Evolutionary conservation across 2,113 vertebrate species (phyloP), one percentile per base, ranked within the genome.

Genomic region (Anoura caudifer): DNA sequence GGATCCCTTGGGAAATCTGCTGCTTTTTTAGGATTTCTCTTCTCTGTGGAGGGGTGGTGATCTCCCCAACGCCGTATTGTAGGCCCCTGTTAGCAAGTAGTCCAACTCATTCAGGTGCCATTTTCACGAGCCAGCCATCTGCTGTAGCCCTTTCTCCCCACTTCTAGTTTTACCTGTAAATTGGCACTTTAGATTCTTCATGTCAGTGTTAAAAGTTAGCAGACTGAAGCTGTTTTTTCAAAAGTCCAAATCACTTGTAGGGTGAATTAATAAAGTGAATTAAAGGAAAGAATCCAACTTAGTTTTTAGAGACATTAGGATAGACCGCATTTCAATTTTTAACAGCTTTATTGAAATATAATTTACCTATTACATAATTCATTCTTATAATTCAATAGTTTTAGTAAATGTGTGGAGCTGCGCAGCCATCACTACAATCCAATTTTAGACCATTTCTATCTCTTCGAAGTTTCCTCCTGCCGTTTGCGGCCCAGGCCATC

Each of bases 1-100:
- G 72, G 85, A 98, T 98, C 99, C 98, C 98, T 96, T 76, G 98
- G 97, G 98, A 98, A 92, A 94, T 90, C 94, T 97, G 96, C 97
- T 98, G 93, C 96, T 97, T 96, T 97, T 98, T 97, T 89, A 93
- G 92, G 96, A 90, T 97, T 98, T 97, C 92, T 94, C 97, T 77
- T 96, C 70, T 95, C 61, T 96, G 97, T 72, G 47, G 77, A 91
- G 52, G 47, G 7, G 67, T 97, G 90, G 91, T 95, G 97, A 75
- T 98, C 87, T 97, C 85, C 88, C 93, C 80, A 75, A 69, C 15
- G 43, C 82, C 56, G 54, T 45, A 59, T 79, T 97, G 84, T 59
- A 50, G 31, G 33, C 3, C n/a, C 14, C 20, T 52, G 17, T 52
- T 75, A 73, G 24, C 19, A 81, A 82, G 73, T 24, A 73, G 52